These are phyloP conservation scores for Sander vitreus DNA, from an alignment of 2,113 vertebrate genomes.

Conservation along the genomic window DNA sequence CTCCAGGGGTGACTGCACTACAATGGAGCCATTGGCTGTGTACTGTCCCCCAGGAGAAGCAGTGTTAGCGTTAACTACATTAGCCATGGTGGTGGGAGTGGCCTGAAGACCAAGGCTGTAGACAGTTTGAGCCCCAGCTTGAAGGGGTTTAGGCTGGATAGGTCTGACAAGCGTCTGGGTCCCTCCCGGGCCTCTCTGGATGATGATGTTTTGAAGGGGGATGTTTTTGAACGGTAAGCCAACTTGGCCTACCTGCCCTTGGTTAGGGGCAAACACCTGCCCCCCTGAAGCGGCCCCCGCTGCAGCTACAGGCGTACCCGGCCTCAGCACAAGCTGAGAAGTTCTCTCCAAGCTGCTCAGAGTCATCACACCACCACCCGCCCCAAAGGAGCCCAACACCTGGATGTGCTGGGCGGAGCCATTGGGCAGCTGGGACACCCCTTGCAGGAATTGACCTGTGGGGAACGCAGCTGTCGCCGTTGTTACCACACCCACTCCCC, in stretches of 20 bases:
- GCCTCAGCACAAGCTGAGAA: slow-evolving; percentile 94
- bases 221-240: slow-evolving; percentile 95
- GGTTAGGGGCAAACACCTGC: slow-evolving; percentile 89
- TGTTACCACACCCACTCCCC: slow-evolving; percentile 85
- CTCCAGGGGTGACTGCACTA: slow-evolving; percentile 88
- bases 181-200: slow-evolving; percentile 93
- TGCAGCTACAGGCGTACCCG: slow-evolving; percentile 80
- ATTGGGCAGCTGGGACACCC: slow-evolving; percentile 91
- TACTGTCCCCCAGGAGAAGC: slow-evolving; percentile 77
- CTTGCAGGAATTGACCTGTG: slow-evolving; percentile 93
- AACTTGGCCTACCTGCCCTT: slow-evolving; percentile 87
- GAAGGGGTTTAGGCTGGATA: slow-evolving; percentile 96
- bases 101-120: slow-evolving; percentile 89
- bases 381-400: slow-evolving; percentile 93
- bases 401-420: slow-evolving; percentile 96
- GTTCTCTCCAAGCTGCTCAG: slow-evolving; percentile 93
- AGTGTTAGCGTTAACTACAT: slow-evolving; percentile 82
- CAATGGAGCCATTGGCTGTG: slow-evolving; percentile 79
- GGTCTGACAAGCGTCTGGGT: slow-evolving; percentile 86
- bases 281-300: slow-evolving; percentile 71
- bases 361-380: slow-evolving; percentile 93
- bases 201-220: slow-evolving; percentile 98
- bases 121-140: slow-evolving; percentile 90
- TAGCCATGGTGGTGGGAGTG: slow-evolving; percentile 79
- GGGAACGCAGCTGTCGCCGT: slow-evolving; percentile 88